Evolutionary conservation across 2,113 vertebrate genomes (phyloP).

Genomic region (Pelmatolapia mariae): DNA sequence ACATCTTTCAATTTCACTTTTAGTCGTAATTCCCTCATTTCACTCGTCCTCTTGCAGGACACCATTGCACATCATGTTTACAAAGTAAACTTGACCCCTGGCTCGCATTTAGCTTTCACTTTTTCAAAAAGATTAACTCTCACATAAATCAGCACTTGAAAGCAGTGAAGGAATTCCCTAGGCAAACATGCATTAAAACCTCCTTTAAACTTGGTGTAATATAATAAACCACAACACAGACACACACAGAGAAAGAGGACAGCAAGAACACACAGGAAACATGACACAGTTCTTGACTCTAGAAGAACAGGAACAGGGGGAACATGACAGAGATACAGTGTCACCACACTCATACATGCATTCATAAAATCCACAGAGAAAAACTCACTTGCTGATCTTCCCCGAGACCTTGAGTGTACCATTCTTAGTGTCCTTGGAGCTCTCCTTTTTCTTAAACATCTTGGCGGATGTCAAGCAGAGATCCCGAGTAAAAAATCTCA

Average conservation of each 20-base stretch:
- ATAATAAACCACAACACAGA: not conserved
- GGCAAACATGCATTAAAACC: not conserved
- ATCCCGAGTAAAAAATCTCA: conserved; percentile 2
- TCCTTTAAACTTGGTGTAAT: not conserved
- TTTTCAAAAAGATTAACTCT: not conserved
- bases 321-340: conserved; percentile 8
- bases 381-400: conserved; percentile 63
- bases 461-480: conserved; percentile 15
- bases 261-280: conserved; percentile 23
- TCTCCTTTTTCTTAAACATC: conserved; percentile 64
- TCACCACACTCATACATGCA: not conserved
- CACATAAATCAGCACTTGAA: not conserved
- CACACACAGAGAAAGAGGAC: conserved; percentile 24
- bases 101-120: not conserved
- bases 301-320: not conserved
- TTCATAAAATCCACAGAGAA: not conserved
- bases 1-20: not conserved
- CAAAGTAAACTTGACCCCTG: conserved; percentile 14
- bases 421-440: not conserved
- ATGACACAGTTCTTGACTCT: conserved; percentile 11
- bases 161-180: not conserved
- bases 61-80: not conserved
- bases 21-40: not conserved
- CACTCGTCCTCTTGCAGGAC: not conserved
- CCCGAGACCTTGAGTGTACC: conserved; percentile 20